Percentiles rank a stretch among this genome's conserved stretches.
These are phyloP conservation scores for Leucophora obtusa DNA, from an alignment of 2,888 invertebrate genomes.

Conservation along the genomic window DNA sequence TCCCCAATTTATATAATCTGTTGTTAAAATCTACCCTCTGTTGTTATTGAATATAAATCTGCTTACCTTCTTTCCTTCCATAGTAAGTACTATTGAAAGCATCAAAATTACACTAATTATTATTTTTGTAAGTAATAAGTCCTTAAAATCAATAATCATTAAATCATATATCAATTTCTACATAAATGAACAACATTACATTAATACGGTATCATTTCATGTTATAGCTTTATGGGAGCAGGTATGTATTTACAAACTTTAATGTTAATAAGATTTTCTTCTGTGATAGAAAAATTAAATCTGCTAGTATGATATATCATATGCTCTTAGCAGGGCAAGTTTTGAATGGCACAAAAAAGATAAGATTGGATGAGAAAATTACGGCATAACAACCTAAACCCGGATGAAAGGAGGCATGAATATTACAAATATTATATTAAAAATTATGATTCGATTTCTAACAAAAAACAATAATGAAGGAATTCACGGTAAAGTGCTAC, in stretches of 20 bases:
- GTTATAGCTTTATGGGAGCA: not conserved
- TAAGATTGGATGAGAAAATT: no score
- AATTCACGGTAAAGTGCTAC: no score
- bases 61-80: not conserved
- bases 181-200: conserved; percentile 14
- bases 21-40: no score
- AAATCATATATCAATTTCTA: conserved; percentile 36
- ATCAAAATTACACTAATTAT: conserved; percentile 34
- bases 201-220: conserved; percentile 11
- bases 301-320: no score
- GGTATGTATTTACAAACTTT: not conserved
- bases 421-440: no score
- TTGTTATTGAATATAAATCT: not conserved
- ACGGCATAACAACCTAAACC: no score
- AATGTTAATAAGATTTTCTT: conserved; percentile 23
- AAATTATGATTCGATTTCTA: no score
- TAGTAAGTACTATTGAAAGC: not conserved
- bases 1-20: not conserved
- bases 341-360: no score
- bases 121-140: not conserved
- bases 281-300: no score
- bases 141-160: conserved; percentile 45
- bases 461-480: no score
- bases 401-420: no score
- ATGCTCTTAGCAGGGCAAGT: no score